Percentiles rank a stretch among this genome's conserved stretches.
These are phyloP conservation scores for Holotrichia oblita DNA, from an alignment of 1,140 invertebrate genomes.

Conservation along the genomic window DNA sequence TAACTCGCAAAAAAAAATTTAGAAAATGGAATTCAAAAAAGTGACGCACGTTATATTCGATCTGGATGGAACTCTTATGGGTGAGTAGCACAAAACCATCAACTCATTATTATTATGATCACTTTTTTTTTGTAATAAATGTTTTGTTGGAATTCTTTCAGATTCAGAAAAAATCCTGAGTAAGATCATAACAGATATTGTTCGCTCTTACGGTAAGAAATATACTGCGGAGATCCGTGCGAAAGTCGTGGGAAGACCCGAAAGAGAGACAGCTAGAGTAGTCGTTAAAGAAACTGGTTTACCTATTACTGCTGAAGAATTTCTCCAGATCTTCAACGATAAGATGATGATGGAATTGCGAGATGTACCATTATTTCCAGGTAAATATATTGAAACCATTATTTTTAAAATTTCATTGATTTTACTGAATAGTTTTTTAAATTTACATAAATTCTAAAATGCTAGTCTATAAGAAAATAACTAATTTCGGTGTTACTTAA, in stretches of 20 bases:
- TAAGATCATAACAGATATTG: constrained; percentile 57
- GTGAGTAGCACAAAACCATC: constrained; percentile 52
- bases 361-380: constrained; percentile 65
- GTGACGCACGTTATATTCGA: constrained; percentile 70
- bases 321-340: constrained; percentile 55
- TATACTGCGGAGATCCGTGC: constrained; percentile 69
- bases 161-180: constrained; percentile 61
- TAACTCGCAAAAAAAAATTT: too few species aligned
- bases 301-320: constrained; percentile 67
- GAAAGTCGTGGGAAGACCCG: constrained; percentile 69
- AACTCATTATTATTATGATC: neutral
- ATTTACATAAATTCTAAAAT: too few species aligned
- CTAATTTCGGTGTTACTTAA: too few species aligned
- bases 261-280: constrained; percentile 65
- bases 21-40: constrained; percentile 56
- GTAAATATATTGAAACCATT: constrained; percentile 62
- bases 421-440: too few species aligned
- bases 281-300: constrained; percentile 65
- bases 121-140: constrained; percentile 39
- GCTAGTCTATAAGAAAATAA: too few species aligned
- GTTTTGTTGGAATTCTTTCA: constrained; percentile 44
- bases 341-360: constrained; percentile 49
- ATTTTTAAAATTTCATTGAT: too few species aligned
- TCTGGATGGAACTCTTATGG: constrained; percentile 67
- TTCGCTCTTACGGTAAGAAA: constrained; percentile 63